These are phyloP conservation scores for Manis crassicaudata DNA, from an alignment of 2,797 vertebrate species.

Conservation along the genomic window DNA sequence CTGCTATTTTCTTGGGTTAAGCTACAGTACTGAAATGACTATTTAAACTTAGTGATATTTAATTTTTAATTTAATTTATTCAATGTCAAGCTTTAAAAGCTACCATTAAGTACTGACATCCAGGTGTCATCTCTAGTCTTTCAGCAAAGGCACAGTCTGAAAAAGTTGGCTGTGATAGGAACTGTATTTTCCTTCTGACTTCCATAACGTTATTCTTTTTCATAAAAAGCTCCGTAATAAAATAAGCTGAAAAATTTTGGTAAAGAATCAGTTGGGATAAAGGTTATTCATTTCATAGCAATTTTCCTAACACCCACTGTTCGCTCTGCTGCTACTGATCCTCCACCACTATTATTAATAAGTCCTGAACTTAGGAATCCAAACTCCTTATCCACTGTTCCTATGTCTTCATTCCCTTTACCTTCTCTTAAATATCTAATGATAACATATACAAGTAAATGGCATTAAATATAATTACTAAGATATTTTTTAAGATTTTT, in stretches of 20 bases:
- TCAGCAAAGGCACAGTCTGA: neutral
- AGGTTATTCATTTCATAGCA: neutral
- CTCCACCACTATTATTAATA: neutral
- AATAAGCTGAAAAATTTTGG: neutral
- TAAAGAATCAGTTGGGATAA: neutral
- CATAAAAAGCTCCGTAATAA: neutral
- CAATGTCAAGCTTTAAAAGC: conserved; percentile 1
- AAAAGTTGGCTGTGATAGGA: neutral
- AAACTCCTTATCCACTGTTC: neutral
- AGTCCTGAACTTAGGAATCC: neutral
- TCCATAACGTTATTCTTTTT: neutral
- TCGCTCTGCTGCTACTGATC: neutral
- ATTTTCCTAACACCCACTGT: neutral
- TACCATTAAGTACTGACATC: neutral
- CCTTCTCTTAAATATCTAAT: conserved; percentile 21
- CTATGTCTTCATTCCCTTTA: neutral
- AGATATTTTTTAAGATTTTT: neutral
- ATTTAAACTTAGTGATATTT: neutral
- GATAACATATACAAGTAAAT: neutral
- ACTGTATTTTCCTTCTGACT: neutral
- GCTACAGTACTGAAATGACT: neutral
- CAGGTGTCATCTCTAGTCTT: neutral
- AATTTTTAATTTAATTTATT: neutral
- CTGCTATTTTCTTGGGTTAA: conserved; percentile 30
- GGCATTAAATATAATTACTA: conserved; percentile 18